Evolutionary conservation across 1,140 invertebrate species (phyloP).

Genomic region (Sweltsa coloradensis): DNA sequence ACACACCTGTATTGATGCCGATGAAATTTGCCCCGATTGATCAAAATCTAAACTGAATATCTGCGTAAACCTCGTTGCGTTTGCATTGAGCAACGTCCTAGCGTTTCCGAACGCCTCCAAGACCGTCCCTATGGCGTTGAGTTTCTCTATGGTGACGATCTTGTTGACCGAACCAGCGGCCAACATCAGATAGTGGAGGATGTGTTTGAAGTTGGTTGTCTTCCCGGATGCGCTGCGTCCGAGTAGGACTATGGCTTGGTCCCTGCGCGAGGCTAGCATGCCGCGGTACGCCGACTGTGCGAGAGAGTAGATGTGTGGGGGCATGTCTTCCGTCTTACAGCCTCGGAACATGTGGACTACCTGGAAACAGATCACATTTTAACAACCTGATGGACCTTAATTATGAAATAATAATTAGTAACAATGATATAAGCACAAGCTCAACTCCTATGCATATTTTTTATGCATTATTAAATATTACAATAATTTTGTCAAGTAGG

Average conservation of each 20-base stretch:
- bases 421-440: no score
- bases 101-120: constrained; percentile 85
- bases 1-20: constrained; percentile 72
- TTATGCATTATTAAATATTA: no score
- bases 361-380: constrained; percentile 36
- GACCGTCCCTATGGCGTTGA: constrained; percentile 69
- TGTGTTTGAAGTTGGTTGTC: constrained; percentile 76
- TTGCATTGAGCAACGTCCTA: constrained; percentile 63
- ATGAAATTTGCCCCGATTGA: constrained; percentile 75
- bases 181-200: constrained; percentile 70
- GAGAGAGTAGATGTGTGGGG: constrained; percentile 85
- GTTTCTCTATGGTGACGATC: constrained; percentile 64
- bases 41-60: constrained; percentile 86
- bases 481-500: no score
- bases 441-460: no score
- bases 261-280: constrained; percentile 68
- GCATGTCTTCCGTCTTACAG: constrained; percentile 86
- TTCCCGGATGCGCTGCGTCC: constrained; percentile 79
- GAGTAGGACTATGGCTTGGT: constrained; percentile 81
- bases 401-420: no score
- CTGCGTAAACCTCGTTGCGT: constrained; percentile 80
- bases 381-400: no score
- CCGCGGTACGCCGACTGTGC: constrained; percentile 82
- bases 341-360: constrained; percentile 87
- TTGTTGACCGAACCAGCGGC: constrained; percentile 61